Conservation (phyloP, 2,113 vertebrate genomes). For the Emydocephalus ijimae region DNA sequence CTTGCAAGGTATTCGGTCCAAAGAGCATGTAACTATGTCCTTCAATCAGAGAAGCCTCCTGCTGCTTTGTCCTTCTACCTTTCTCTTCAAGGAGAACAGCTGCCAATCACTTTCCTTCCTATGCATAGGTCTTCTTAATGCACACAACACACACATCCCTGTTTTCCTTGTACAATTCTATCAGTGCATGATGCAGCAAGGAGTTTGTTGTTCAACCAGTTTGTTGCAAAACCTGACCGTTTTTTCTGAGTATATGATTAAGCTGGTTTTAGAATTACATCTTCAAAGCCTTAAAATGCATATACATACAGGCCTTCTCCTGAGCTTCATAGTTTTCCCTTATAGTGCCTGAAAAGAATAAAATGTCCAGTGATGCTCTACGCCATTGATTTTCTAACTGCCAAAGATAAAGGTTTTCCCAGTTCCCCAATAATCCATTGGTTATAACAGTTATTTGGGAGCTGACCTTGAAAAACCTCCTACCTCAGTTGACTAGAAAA, state of each 20-base stretch:
- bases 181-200: neutral
- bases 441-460: neutral
- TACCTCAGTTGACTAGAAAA: neutral
- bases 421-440: neutral
- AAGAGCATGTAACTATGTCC: neutral
- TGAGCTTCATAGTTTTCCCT: neutral
- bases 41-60: neutral
- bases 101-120: neutral
- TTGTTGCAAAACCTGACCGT: neutral
- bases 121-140: neutral
- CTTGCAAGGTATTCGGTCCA: neutral
- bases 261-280: neutral
- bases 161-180: neutral
- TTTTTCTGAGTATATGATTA: neutral
- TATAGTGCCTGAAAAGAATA: neutral
- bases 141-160: no score
- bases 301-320: neutral
- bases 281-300: neutral
- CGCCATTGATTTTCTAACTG: neutral
- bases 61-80: neutral
- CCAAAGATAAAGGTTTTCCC: neutral
- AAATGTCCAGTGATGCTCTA: neutral
- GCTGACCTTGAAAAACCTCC: neutral
- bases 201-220: neutral
- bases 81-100: neutral